A percentile compares a stretch with the other conserved stretches of the same genome.
These are phyloP conservation scores for Morpho achilles DNA, from an alignment of 2,888 invertebrate species.

Conservation along the genomic window DNA sequence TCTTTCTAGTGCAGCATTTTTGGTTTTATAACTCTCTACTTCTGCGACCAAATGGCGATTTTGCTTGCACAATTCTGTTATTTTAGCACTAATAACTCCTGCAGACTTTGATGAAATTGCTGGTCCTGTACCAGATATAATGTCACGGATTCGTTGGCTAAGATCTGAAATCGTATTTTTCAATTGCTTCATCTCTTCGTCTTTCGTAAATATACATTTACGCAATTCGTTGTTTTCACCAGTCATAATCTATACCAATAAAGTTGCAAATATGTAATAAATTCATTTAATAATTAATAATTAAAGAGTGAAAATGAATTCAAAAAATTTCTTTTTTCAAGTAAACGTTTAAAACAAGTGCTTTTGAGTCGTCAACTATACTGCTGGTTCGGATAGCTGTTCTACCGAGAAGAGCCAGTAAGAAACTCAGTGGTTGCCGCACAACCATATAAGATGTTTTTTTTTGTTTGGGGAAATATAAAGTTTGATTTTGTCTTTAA, in stretches of 20 bases:
- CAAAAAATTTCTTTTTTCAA: no score
- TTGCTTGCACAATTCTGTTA: conserved; percentile 83
- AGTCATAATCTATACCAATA: conserved; percentile 63
- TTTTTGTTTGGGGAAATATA: no score
- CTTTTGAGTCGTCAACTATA: no score
- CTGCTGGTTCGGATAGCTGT: no score
- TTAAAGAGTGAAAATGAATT: no score
- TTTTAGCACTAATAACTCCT: conserved; percentile 80
- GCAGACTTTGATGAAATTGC: conserved; percentile 71
- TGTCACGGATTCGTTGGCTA: conserved; percentile 70
- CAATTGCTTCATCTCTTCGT: conserved; percentile 62
- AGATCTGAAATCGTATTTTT: conserved; percentile 61
- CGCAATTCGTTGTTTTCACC: conserved; percentile 77
- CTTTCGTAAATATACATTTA: conserved; percentile 69
- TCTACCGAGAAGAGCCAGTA: no score
- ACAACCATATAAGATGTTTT: no score
- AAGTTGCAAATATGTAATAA: not conserved
- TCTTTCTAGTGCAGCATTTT: conserved; percentile 75
- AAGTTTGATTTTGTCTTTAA: no score
- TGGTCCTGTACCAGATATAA: conserved; percentile 66
- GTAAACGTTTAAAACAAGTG: no score
- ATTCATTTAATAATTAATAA: not conserved
- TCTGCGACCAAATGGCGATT: conserved; percentile 82
- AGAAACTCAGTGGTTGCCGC: no score
- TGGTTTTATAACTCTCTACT: conserved; percentile 79